Conservation (phyloP, 2,113 vertebrate genomes). For the Romanogobio albipinnatus region DNA sequence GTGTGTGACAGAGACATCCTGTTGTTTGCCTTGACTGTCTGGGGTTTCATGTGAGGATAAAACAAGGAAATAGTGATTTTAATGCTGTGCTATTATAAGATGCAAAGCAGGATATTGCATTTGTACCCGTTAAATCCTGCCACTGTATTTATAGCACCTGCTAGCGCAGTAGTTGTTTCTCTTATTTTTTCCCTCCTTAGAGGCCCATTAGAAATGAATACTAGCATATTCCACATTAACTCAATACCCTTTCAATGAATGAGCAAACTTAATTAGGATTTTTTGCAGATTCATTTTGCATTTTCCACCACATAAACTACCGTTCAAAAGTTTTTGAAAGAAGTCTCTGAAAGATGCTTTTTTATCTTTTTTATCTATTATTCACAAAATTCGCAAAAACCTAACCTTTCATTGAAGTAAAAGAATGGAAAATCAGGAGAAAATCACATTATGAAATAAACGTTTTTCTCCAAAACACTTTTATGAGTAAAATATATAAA, state of each 20-base stretch:
- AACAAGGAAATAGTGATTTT: constrained; percentile 68
- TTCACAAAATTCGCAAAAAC: too few relatives aligned
- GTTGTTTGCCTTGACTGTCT: constrained; percentile 59
- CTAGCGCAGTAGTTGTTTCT: constrained; percentile 1
- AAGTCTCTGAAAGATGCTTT: background rate
- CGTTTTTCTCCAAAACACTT: too few relatives aligned
- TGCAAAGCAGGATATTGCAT: constrained; percentile 60
- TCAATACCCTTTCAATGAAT: constrained; percentile 16
- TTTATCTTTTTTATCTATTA: too few relatives aligned
- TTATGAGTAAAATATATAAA: too few relatives aligned
- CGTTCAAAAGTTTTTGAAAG: background rate
- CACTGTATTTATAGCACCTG: constrained; percentile 62
- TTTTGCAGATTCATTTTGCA: too few relatives aligned
- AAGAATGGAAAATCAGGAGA: too few relatives aligned
- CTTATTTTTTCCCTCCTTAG: constrained; percentile 21
- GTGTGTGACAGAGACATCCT: constrained; percentile 57
- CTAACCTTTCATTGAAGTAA: too few relatives aligned
- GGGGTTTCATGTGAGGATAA: constrained; percentile 69
- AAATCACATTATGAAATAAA: too few relatives aligned
- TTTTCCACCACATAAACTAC: background rate
- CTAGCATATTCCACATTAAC: background rate
- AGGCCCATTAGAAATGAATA: background rate
- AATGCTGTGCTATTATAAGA: constrained; percentile 63
- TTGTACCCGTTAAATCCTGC: constrained; percentile 59
- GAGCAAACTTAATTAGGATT: background rate